Evolutionary conservation across 2,797 vertebrate genomes (phyloP), one percentile per base, ranked within the genome.

Genomic region (Oophaga sylvatica): DNA sequence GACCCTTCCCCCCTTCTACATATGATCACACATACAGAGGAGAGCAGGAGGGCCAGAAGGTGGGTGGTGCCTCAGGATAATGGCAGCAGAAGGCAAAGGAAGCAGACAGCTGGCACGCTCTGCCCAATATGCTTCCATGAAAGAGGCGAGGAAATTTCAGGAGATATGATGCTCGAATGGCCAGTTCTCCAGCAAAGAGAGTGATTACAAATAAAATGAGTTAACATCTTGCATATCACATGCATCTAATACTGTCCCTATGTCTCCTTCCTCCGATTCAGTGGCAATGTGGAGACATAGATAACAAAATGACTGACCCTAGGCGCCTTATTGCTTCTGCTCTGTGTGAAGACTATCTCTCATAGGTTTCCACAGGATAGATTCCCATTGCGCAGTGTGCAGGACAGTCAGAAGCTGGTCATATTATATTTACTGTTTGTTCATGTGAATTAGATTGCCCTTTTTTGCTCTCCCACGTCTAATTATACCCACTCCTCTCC

Each of bases 51-150:
- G 95, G 95, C 96, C 97, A 99, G 97, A 98, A 96, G 98, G 97
- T 94, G 94, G 97, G 97, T 95, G 98, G 97, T 93, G 95, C 96
- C 96, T 95, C 93, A 92, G 97, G 97, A 97, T 97, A 97, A 97
- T 97, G 97, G 96, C 95, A 98, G 97, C 97, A 99, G 98, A 99
- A 97, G 97, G 97, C 96, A 93, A 96, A 97, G 96, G 97, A 96
- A 97, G 95, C 95, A 94, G 97, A 98, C 98, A 99, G 98, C 98
- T 99, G 98, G 97, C 96, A 93, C 95, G 96, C 96, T 96, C 96
- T 97, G 97, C 95, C 97, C 98, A 99, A 98, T 99, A 99, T 99
- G 98, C 97, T 99, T 97, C 96, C 96, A 96, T 96, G 95, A 97
- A 97, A 97, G 97, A 98, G 96, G 96, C 96, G 96, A 98, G 96